Base-by-base conservation (phyloP, 2,113 vertebrate genomes). In the Narcine bancroftii region DNA sequence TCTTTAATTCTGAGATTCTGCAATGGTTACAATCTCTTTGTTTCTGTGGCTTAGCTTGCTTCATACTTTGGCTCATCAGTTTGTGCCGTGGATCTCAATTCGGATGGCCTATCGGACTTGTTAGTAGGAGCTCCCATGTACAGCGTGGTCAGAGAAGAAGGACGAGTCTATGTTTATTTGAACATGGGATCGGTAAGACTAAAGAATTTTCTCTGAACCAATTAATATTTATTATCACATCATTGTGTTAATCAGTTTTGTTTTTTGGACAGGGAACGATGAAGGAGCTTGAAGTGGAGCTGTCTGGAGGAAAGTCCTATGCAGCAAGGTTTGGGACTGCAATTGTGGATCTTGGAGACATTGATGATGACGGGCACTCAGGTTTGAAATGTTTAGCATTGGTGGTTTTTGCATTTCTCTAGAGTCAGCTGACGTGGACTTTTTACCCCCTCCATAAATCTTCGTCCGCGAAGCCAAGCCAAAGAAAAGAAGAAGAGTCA, bases 1-100 rank as follows among this genome's bases (percentile, higher is more conserved):
- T 47, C 92, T 77, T 93, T 39, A 72, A 45, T 76, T 77, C 39
- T 71, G 81, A 47, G 50, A 56, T 72, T 0, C 24, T 13, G 93
- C 60, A 19, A 47, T 60, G 24, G 0, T 15, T 47, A 7, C 87
- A 91, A 24, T 83, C n/a, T 89, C 72, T 85, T 45, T 92, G 92
- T 92, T 89, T 85, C 53, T 87, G 77, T 75, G 29, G 21, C 39
- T 65, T n/a, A 99, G 99, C 96, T 99, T 92, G 98, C 98, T 83
- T 98, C 98, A 1, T 99, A 99, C 93, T 99, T 99, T 26, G 99
- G 99, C 93, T 97, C 98, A 92, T 96, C 98, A 85, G 93, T 99
- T 72, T 99, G 97, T 92, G 98, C 94, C 0, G 96, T 98, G 92
- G 98, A 99, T 94, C 96, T 99, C 93, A 99, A 99, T 0, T 95